Base-by-base conservation (phyloP, 1,140 invertebrate species). In the Camponotus vicinus region DNA sequence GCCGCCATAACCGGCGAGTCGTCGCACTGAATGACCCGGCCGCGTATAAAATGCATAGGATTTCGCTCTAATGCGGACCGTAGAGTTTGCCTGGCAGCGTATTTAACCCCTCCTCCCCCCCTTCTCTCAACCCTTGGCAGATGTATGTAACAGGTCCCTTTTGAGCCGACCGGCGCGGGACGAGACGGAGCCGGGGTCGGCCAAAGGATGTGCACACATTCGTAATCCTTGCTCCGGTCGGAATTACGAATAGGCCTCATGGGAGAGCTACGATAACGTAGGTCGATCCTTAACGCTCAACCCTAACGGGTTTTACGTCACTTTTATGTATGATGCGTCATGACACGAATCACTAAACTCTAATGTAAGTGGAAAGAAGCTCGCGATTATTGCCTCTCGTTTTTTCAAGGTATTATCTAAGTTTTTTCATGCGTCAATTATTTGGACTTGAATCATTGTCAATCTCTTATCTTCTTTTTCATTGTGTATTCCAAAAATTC, bases 11-110 rank as follows among this genome's bases (percentile, higher is more conserved):
- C 88, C 91, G 87, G 91, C 86, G 85, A 92, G 89, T 75, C 86
- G 88, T 77, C 86, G 86, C 89, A 89, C 86, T 93, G 92, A 95
- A 94, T 94, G 92, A 94, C 90, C 91, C 75, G 85, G 83, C 85
- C 90, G 91, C 87, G 91, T 95, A 95, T 95, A 94, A 95, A 95
- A 95, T 95, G 94, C 94, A 95, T 95, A 92, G 93, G 92, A 95
- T 94, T 94, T 93, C 90, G 86, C 89, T 93, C 89, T 91, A 91
- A 93, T 92, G 89, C 88, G 82, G 91, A 84, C 89, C 85, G 86
- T 86, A 88, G 90, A 92, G 92, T 93, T 93, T 94, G 85, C 91
- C 83, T 88, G 86, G 70, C 86, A 91, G 91, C 91, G 89, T 93
- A 92, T 93, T 94, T 93, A 92, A 85, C 86, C 86, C 77, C 86